phyloP scores from a whole-genome alignment of 1,140 invertebrate genomes.

The Gonatopus flavifemur region DNA sequence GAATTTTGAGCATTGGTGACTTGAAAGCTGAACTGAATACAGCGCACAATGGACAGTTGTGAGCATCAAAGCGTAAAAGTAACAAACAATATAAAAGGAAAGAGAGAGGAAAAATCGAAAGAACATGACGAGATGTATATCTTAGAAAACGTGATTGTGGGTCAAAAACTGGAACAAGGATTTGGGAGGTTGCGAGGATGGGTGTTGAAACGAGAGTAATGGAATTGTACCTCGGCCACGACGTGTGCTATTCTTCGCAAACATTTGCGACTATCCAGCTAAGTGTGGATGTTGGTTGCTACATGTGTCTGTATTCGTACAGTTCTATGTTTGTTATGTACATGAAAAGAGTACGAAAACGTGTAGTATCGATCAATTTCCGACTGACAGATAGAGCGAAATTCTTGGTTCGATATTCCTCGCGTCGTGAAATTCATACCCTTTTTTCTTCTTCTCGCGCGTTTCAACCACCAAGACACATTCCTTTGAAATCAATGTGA shows the following conservation, averaged over 20 bases:
- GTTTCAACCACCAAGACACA: no score
- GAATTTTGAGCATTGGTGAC: no score
- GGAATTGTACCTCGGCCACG: constrained; percentile 3
- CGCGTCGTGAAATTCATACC: neutral
- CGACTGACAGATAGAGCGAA: neutral
- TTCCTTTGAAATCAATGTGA: no score
- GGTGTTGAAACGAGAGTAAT: constrained; percentile 8
- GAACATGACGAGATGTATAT: neutral
- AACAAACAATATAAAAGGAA: neutral
- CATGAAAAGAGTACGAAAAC: neutral
- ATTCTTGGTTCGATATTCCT: neutral
- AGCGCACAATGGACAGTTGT: no score
- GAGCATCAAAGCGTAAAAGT: constrained; percentile 17
- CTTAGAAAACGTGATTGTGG: neutral
- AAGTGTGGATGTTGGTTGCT: neutral
- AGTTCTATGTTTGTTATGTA: neutral
- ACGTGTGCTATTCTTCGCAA: neutral
- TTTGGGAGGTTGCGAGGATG: neutral
- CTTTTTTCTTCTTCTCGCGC: no score
- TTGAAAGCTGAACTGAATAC: no score
- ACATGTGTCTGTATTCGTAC: neutral
- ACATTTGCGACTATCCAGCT: neutral
- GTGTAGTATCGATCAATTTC: constrained; percentile 1
- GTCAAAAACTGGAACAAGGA: no score
- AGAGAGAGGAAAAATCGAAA: neutral